Base-by-base conservation (phyloP, 2,888 invertebrate species). In the Cerastis rubricosa region DNA sequence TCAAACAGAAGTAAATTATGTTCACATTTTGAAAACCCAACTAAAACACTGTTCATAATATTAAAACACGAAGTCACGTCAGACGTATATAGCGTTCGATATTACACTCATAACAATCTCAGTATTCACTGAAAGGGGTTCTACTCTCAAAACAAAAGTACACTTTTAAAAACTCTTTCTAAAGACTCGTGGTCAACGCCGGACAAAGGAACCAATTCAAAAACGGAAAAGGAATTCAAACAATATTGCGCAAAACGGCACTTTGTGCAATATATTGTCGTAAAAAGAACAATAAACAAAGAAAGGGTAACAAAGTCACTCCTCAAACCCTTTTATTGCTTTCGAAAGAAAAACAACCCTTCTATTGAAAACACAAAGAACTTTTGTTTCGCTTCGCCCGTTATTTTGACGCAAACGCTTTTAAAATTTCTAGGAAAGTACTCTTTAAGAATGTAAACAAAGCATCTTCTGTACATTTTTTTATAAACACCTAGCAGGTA, bases 291-390 rank as follows among this genome's bases (percentile, higher is more conserved):
- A 94, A 94, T 91, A 89, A 90, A 91, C 87, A 94, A 94, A 93
- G 93, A 93, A 94, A 93, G 94, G 94, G 94, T 94, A 93, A 95
- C 94, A 95, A 95, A 93, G 90, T 91, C 90, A 90, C 90, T 92
- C 91, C 91, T 91, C 91, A 93, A 95, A 96, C 94, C 94, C 95
- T 94, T 95, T 95, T 93, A 94, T 94, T 92, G 87, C 90, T 87
- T 91, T 92, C 80, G 90, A 90, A 94, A 94, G 93, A 94, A 94
- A 94, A 95, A 94, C 95, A 96, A 96, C 96, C 95, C 96, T 96
- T 95, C 92, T 90, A 93, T 95, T 94, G 91, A 94, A 91, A 88
- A 87, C 88, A 93, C 92, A 92, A 93, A 91, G 88, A 88, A 88
- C 90, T 91, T 92, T 94, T 95, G 94, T 93, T 93, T 90, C 88